Percentiles rank a stretch among this genome's conserved stretches.
phyloP scores from a whole-genome alignment of 2,113 vertebrate species.

The Macquaria ambigua region DNA sequence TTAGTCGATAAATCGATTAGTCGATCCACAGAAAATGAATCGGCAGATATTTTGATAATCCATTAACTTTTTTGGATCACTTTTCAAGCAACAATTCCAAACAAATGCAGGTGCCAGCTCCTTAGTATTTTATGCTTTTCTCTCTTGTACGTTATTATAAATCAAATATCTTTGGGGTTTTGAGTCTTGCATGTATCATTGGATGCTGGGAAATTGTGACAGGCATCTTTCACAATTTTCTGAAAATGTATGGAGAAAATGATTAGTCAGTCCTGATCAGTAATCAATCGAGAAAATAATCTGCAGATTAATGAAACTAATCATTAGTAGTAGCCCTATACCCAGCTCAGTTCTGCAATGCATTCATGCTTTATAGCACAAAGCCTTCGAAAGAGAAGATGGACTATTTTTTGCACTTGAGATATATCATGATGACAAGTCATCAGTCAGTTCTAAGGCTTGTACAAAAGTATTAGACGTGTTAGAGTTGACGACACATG shows the following conservation, averaged over 20 bases:
- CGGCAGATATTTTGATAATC: not conserved
- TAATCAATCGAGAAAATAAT: not conserved
- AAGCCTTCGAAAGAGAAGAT: slow-evolving; percentile 7
- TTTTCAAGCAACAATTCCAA: not conserved
- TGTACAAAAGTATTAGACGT: slow-evolving; percentile 29
- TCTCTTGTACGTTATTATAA: not conserved
- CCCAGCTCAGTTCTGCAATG: not conserved
- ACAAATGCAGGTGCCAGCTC: not conserved
- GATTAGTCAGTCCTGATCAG: not conserved
- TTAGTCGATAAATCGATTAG: not conserved
- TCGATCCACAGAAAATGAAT: not conserved
- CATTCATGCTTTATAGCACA: not conserved
- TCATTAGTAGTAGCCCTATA: too few relatives aligned
- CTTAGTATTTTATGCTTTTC: not conserved
- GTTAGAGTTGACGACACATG: slow-evolving; percentile 43
- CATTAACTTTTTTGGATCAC: not conserved
- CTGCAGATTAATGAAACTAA: not conserved
- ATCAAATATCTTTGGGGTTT: not conserved
- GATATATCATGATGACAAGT: slow-evolving; percentile 40
- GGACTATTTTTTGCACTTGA: slow-evolving; percentile 4
- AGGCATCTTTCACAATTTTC: not conserved
- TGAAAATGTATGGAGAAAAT: not conserved
- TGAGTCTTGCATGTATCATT: not conserved
- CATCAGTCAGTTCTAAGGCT: slow-evolving; percentile 32
- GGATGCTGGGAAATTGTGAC: not conserved